Percentiles rank a stretch among this genome's conserved stretches.
These are phyloP conservation scores for Pseudomyrmex cubaensis DNA, from an alignment of 1,140 invertebrate genomes.

Conservation along the genomic window DNA sequence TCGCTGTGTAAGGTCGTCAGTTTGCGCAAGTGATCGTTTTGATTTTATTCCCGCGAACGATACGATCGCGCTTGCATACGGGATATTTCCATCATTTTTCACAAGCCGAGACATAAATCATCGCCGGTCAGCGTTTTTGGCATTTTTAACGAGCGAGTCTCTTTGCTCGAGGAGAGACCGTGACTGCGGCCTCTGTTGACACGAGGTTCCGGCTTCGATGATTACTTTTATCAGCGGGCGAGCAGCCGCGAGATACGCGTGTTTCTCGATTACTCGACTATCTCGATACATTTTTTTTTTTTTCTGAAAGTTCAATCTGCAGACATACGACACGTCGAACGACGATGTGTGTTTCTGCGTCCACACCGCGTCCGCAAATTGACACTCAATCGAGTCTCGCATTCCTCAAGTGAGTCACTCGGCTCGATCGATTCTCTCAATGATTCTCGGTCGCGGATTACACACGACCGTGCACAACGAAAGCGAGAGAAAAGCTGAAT, in stretches of 20 bases:
- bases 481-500: conserved; percentile 31
- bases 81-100: conserved; percentile 9
- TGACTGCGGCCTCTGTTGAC: neutral
- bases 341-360: neutral
- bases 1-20: neutral
- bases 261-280: conserved; percentile 11
- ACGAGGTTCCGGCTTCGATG: conserved; percentile 26
- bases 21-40: conserved; percentile 23
- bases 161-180: neutral
- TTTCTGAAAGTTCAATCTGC: neutral
- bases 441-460: conserved; percentile 24
- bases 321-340: neutral
- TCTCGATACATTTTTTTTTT: too few relatives aligned
- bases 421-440: neutral
- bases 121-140: neutral
- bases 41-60: neutral
- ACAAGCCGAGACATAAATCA: conserved; percentile 4
- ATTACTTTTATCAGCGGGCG: neutral
- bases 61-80: conserved; percentile 1
- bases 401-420: conserved; percentile 29
- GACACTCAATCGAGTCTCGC: conserved; percentile 36
- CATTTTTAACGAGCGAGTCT: conserved; percentile 6
- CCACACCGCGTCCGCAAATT: neutral
- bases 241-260: neutral
- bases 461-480: neutral